Percentiles rank a stretch among this genome's conserved stretches.
phyloP scores from a whole-genome alignment of 2,888 invertebrate genomes.

The Dolichomitus sp. region DNA sequence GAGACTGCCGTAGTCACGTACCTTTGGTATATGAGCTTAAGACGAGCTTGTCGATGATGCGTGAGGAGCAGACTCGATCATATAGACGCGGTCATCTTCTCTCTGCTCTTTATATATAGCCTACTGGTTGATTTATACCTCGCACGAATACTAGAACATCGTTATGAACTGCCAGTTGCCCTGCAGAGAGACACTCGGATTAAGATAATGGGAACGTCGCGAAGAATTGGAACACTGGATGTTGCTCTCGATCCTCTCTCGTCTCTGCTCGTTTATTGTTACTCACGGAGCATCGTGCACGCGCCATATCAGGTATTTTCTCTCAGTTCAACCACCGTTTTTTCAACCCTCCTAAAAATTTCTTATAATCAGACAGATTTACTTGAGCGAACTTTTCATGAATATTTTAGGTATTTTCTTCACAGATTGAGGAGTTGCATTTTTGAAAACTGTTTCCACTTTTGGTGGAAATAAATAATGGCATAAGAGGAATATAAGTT shows the following conservation, averaged over 20 bases:
- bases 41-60: constrained; percentile 49
- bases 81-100: constrained; percentile 34
- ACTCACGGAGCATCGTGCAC: neutral
- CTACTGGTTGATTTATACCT: neutral
- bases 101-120: neutral
- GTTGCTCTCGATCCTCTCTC: constrained; percentile 54
- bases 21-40: constrained; percentile 11
- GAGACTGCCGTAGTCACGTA: constrained; percentile 8
- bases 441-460: no score
- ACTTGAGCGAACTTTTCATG: no score
- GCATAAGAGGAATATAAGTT: no score
- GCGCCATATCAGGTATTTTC: neutral
- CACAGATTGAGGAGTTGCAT: no score
- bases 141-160: constrained; percentile 45
- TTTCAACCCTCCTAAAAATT: neutral
- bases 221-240: constrained; percentile 65
- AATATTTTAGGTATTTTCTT: no score
- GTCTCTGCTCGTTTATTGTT: constrained; percentile 42
- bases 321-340: neutral
- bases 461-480: no score
- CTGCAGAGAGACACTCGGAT: constrained; percentile 59
- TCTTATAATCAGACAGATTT: neutral
- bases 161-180: constrained; percentile 21
- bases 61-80: constrained; percentile 55
- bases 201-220: constrained; percentile 66